These are phyloP conservation scores for Gymnorhina tibicen DNA, from an alignment of 2,113 vertebrate genomes.

Conservation along the genomic window DNA sequence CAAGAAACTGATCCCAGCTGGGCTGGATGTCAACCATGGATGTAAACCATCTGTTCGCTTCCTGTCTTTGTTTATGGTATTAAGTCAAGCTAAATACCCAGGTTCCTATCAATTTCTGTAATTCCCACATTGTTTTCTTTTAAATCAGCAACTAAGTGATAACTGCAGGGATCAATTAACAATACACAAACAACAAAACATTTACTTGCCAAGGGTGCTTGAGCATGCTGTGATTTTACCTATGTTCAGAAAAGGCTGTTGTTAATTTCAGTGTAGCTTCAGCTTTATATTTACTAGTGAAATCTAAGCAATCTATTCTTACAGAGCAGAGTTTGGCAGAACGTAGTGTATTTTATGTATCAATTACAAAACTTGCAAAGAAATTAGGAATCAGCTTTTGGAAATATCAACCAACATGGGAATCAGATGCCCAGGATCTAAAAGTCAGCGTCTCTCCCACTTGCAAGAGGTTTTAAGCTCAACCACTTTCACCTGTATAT, in stretches of 20 bases:
- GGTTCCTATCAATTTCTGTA: slow-evolving; percentile 9
- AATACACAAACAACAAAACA: slow-evolving; percentile 1
- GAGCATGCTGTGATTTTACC: neutral
- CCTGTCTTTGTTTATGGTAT: slow-evolving; percentile 20
- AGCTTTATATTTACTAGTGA: neutral
- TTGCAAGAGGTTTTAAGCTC: neutral
- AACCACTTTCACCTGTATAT: neutral
- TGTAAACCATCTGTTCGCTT: slow-evolving; percentile 28
- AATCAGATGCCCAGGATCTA: neutral
- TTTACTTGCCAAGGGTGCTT: neutral
- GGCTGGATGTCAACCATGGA: neutral
- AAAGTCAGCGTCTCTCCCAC: neutral
- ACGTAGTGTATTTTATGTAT: neutral
- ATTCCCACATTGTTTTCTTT: neutral
- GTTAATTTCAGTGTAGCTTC: neutral
- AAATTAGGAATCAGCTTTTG: neutral
- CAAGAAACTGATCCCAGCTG: slow-evolving; percentile 23
- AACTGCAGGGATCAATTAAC: slow-evolving; percentile 16
- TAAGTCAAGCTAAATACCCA: slow-evolving; percentile 29
- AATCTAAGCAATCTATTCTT: neutral
- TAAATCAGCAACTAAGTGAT: neutral
- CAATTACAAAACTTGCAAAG: neutral
- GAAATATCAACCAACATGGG: neutral
- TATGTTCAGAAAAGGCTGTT: neutral
- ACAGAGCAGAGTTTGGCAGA: neutral